Evolutionary conservation across 2,888 invertebrate species (phyloP).

Genomic region (Cryptosula pallasiana): DNA sequence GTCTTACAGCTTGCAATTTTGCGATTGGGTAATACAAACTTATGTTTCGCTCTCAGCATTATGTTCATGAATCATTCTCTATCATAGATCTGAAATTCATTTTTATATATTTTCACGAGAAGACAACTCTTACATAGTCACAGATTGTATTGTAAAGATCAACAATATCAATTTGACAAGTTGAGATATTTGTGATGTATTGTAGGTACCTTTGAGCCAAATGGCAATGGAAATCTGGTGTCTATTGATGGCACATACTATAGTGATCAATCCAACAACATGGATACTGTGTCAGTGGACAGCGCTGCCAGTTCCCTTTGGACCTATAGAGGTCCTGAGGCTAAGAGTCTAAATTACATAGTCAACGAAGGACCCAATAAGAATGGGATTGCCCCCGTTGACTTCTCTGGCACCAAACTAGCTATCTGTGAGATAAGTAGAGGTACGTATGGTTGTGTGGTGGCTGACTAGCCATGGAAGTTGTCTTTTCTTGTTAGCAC

Average conservation of each 20-base stretch:
- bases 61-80: too few species aligned
- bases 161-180: too few species aligned
- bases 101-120: too few species aligned
- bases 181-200: too few species aligned
- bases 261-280: neutral
- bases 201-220: neutral
- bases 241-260: slow-evolving; percentile 10
- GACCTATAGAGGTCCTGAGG: neutral
- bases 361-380: neutral
- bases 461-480: too few species aligned
- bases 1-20: too few species aligned
- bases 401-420: neutral
- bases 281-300: neutral
- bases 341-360: neutral
- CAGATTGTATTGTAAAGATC: too few species aligned
- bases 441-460: neutral
- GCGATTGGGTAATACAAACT: too few species aligned
- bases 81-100: too few species aligned
- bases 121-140: too few species aligned
- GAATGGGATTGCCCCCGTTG: neutral
- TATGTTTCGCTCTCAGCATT: too few species aligned
- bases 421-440: neutral
- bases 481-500: too few species aligned
- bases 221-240: slow-evolving; percentile 1
- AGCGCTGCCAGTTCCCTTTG: neutral